A percentile compares a stretch with the other conserved stretches of the same genome.
Evolutionary conservation across 2,888 invertebrate genomes (phyloP).

Genomic region (Cerastis rubricosa): DNA sequence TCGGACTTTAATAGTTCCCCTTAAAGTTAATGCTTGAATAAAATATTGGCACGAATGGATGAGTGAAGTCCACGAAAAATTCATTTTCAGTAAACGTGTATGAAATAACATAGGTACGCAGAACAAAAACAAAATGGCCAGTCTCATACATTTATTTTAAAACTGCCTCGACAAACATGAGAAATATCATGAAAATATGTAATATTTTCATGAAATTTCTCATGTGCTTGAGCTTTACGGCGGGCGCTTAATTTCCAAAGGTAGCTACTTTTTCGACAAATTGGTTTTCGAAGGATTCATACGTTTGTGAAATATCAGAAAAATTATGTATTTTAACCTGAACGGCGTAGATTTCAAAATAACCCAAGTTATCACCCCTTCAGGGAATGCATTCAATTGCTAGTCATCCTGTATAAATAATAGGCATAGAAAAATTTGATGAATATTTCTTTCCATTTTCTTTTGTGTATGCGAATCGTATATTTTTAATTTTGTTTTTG

Average conservation of each 20-base stretch:
- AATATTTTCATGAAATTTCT: no score
- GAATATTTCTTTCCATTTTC: not conserved
- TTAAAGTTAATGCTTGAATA: conserved; percentile 69
- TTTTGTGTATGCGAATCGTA: not conserved
- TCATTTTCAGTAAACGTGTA: no score
- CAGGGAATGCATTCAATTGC: not conserved
- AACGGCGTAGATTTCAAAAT: no score
- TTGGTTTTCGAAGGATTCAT: not conserved
- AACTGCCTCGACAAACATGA: no score
- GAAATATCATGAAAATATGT: no score
- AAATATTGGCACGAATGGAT: conserved; percentile 65
- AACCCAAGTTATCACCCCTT: not conserved
- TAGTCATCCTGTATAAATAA: not conserved
- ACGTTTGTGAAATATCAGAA: no score
- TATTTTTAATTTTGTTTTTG: not conserved
- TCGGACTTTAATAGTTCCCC: conserved; percentile 70
- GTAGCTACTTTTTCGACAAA: not conserved
- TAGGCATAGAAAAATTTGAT: not conserved
- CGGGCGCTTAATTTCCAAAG: no score
- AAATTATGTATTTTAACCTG: no score
- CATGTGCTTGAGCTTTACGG: no score
- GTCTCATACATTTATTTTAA: no score
- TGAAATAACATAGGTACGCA: no score
- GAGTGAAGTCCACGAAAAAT: conserved; percentile 6
- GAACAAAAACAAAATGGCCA: no score